phyloP scores from a whole-genome alignment of 1,140 invertebrate species.

The Phthorimaea operculella region DNA sequence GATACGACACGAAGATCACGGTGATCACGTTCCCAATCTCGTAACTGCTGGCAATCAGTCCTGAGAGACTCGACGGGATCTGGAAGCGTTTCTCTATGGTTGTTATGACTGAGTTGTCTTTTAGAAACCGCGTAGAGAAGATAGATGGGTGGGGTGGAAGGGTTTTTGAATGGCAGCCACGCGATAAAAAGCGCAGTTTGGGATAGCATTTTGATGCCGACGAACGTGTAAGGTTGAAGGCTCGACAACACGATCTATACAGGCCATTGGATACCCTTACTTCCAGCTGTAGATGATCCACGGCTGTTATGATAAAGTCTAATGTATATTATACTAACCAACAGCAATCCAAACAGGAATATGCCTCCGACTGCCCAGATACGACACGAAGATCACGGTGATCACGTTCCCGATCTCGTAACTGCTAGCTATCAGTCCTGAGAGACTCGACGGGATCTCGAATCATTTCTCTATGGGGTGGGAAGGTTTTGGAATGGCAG shows the following conservation, averaged over 20 bases:
- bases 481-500: too few species aligned
- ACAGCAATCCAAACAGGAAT: slow-evolving; percentile 96
- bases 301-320: too few species aligned
- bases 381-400: slow-evolving; percentile 95
- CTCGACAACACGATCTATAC: too few species aligned
- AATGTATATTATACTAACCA: too few species aligned
- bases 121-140: too few species aligned
- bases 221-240: too few species aligned
- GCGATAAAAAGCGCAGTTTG: too few species aligned
- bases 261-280: too few species aligned
- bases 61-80: slow-evolving; percentile 92
- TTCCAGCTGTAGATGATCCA: too few species aligned
- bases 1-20: slow-evolving; percentile 95
- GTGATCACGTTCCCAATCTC: slow-evolving; percentile 96
- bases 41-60: slow-evolving; percentile 92
- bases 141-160: too few species aligned
- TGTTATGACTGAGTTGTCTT: slow-evolving; percentile 95
- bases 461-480: slow-evolving; percentile 96
- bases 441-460: slow-evolving; percentile 93
- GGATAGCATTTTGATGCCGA: too few species aligned
- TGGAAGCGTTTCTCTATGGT: slow-evolving; percentile 97
- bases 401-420: slow-evolving; percentile 97
- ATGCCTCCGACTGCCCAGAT: slow-evolving; percentile 89
- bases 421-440: slow-evolving; percentile 91
- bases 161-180: too few species aligned